Percentiles rank a stretch among this genome's conserved stretches.
Conservation (phyloP, 2,797 vertebrate genomes). For the Kryptopterus vitreolus region DNA sequence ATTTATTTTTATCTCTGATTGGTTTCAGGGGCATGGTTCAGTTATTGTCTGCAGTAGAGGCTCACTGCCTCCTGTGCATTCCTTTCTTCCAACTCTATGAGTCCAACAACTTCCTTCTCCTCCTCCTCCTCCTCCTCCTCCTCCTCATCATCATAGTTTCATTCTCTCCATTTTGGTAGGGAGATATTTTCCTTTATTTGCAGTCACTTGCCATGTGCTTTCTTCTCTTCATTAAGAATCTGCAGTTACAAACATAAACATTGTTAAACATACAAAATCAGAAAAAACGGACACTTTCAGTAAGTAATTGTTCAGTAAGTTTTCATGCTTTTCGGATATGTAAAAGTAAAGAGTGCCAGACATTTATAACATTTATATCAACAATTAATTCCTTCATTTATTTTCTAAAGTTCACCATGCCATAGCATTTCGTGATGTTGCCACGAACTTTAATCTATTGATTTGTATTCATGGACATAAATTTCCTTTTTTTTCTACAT, state of each 20-base stretch:
- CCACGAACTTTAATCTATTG: too few species aligned
- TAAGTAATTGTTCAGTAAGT: background rate
- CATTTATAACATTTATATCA: background rate
- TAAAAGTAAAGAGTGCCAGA: background rate
- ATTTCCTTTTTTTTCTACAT: too few species aligned
- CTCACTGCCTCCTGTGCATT: constrained; percentile 39
- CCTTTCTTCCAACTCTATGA: constrained; percentile 37
- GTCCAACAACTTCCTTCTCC: constrained; percentile 38
- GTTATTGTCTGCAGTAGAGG: constrained; percentile 53
- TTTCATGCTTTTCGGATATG: background rate
- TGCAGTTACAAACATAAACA: constrained; percentile 77
- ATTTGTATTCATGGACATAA: too few species aligned
- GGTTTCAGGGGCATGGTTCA: constrained; percentile 46
- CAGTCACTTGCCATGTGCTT: constrained; percentile 82
- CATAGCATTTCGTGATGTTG: too few species aligned
- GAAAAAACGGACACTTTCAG: constrained; percentile 55
- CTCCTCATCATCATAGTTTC: constrained; percentile 55
- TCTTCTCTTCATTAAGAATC: constrained; percentile 91
- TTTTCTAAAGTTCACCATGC: too few species aligned
- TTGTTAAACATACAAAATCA: constrained; percentile 58
- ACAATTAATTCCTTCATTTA: background rate
- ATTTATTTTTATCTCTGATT: constrained; percentile 46
- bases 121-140: constrained; percentile 46
- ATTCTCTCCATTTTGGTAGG: constrained; percentile 61
- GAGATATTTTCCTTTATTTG: constrained; percentile 71